A percentile compares a stretch with the other conserved stretches of the same genome.
phyloP scores from a whole-genome alignment of 2,888 invertebrate genomes.

The Ochlodes sylvanus region DNA sequence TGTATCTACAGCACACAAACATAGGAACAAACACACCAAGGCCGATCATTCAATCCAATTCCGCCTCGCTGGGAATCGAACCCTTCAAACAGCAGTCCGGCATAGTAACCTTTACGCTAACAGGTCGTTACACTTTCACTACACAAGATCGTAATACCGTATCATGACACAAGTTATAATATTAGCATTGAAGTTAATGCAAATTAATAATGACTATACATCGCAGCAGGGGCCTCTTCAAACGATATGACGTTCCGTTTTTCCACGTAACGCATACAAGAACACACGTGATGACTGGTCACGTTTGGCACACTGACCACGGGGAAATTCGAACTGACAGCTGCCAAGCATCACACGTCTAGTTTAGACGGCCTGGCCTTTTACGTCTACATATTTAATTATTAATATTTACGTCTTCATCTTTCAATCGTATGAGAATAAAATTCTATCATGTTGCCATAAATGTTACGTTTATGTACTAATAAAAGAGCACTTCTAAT shows the following conservation, averaged over 20 bases:
- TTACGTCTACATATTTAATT: conserved; percentile 14
- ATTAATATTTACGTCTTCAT: conserved; percentile 15
- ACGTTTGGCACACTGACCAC: conserved; percentile 60
- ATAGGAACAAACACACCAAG: no score
- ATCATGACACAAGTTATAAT: conserved; percentile 9
- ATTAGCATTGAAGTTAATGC: conserved; percentile 9
- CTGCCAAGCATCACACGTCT: conserved; percentile 58
- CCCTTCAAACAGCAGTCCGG: no score
- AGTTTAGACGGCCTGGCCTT: conserved; percentile 39
- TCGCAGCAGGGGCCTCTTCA: conserved; percentile 21
- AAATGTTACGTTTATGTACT: conserved; percentile 19
- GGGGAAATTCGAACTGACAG: conserved; percentile 57
- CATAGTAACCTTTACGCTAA: no score
- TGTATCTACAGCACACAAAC: no score
- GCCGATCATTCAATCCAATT: no score
- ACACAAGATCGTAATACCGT: neutral
- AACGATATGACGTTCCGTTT: conserved; percentile 25
- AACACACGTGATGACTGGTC: conserved; percentile 31
- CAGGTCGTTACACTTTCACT: no score
- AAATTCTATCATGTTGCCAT: conserved; percentile 33
- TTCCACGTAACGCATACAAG: conserved; percentile 14
- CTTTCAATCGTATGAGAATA: conserved; percentile 21
- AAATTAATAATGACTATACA: conserved; percentile 28
- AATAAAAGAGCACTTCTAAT: conserved; percentile 11
- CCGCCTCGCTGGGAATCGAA: no score